Base-by-base conservation (phyloP, 1,140 invertebrate genomes). In the Bombus pascuorum region DNA sequence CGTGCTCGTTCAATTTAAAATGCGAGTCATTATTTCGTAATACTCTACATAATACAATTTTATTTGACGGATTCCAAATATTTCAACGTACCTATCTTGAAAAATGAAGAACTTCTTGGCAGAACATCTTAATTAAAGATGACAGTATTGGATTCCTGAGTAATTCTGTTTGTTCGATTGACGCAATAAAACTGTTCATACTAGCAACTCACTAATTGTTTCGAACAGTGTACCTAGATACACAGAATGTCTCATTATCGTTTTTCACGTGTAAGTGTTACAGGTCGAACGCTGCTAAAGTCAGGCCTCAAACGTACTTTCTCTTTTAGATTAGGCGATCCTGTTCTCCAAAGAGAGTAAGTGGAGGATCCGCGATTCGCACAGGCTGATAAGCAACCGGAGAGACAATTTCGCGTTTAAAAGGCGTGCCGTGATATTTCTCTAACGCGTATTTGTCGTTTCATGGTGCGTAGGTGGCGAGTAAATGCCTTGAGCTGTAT, bases 391-490 rank as follows among this genome's bases (percentile, higher is more conserved):
- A 75, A 74, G 42, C 73, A 10, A 34, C 25, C 12, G 34, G 32
- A 37, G 66, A 37, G 66, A 68, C 18, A 68, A 39, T 79, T 72
- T 39, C 66, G 68, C 66, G 76, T 84, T 84, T 32, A 68, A n/a
- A 32, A 37, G 15, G 4, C 59, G 39, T 32, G 22, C 39, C 47
- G 39, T 62, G 82, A 44, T 65, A 59, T 76, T 78, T 71, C 65
- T 70, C 66, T 72, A 65, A 62, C 76, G 57, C 8, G 59, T 39
- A 25, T 53, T 66, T 32, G 70, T 62, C 68, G 71, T 81, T 57
- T 39, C 42, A 59, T 32, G 75, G 44, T 28, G 80, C 84, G 87
- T 90, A 73, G 89, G 90, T 77, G 81, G 78, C 72, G 39, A n/a
- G 59, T 85, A 62, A 57, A 87, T 83, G 83, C 74, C 79, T 82